Conservation (phyloP, 2,113 vertebrate genomes). For the Perca fluviatilis region DNA sequence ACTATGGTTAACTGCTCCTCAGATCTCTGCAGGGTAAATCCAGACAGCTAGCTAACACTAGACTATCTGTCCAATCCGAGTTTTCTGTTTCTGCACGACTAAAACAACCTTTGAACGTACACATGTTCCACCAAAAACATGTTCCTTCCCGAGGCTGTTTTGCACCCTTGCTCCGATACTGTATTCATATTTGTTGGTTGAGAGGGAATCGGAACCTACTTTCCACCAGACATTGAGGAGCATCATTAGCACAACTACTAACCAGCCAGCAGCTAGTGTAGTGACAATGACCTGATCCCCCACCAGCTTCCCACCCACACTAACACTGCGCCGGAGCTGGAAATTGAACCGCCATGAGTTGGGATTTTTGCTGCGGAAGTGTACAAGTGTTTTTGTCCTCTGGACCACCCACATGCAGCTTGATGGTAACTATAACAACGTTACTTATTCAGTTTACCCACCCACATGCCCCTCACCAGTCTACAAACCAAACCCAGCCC, state of each 20-base stretch:
- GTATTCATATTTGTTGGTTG: background rate
- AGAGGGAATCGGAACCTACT: background rate
- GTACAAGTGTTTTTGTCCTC: conserved; percentile 5
- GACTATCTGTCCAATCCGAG: too few species aligned
- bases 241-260: background rate
- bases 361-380: background rate
- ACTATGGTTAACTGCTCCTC: too few species aligned
- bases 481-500: conserved; percentile 12
- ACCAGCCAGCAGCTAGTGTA: background rate
- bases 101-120: too few species aligned
- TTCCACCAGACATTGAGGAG: background rate
- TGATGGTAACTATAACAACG: background rate
- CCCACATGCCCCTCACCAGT: background rate
- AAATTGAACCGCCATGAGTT: background rate
- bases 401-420: conserved; percentile 6
- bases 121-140: too few species aligned
- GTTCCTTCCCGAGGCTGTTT: too few species aligned
- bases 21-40: too few species aligned
- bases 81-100: too few species aligned
- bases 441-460: conserved; percentile 18
- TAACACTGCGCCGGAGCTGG: background rate
- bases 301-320: background rate
- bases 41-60: too few species aligned
- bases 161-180: background rate
- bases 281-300: background rate